Percentiles rank a stretch among this genome's conserved stretches.
Evolutionary conservation across 2,888 invertebrate genomes (phyloP).

Genomic region (Drymonia ruficornis): DNA sequence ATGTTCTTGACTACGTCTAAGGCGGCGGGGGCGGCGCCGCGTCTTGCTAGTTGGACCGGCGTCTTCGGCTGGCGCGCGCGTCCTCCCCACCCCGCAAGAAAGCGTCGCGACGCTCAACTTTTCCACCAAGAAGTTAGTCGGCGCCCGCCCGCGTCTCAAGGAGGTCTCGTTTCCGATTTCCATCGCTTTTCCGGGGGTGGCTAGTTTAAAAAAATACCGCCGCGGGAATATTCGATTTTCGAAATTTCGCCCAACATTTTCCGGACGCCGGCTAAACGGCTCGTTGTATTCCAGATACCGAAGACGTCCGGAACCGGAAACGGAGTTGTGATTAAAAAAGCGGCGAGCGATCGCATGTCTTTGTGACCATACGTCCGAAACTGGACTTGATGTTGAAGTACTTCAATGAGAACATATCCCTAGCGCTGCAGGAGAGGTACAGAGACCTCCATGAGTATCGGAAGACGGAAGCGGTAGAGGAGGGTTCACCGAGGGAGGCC

Average conservation of each 20-base stretch:
- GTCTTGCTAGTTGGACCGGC: slow-evolving; percentile 84
- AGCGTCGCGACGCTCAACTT: slow-evolving; percentile 82
- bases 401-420: slow-evolving; percentile 84
- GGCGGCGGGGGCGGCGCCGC: slow-evolving; percentile 84
- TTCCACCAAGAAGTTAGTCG: slow-evolving; percentile 86
- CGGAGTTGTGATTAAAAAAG: slow-evolving; percentile 35
- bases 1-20: slow-evolving; percentile 83
- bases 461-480: slow-evolving; percentile 80
- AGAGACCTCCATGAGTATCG: slow-evolving; percentile 84
- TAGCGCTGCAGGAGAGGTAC: slow-evolving; percentile 84
- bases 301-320: slow-evolving; percentile 41
- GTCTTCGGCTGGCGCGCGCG: slow-evolving; percentile 83
- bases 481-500: slow-evolving; percentile 80
- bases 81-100: slow-evolving; percentile 83
- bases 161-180: slow-evolving; percentile 80
- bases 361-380: slow-evolving; percentile 75
- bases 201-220: slow-evolving; percentile 35
- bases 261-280: slow-evolving; percentile 29
- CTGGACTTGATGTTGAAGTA: slow-evolving; percentile 85
- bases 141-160: slow-evolving; percentile 84
- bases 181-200: slow-evolving; percentile 62
- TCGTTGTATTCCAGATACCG: slow-evolving; percentile 59
- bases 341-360: slow-evolving; percentile 69
- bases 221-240: slow-evolving; percentile 38
- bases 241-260: slow-evolving; percentile 23